Evolutionary conservation across 2,113 vertebrate species (phyloP).

Genomic region (Pachyramphus minor): DNA sequence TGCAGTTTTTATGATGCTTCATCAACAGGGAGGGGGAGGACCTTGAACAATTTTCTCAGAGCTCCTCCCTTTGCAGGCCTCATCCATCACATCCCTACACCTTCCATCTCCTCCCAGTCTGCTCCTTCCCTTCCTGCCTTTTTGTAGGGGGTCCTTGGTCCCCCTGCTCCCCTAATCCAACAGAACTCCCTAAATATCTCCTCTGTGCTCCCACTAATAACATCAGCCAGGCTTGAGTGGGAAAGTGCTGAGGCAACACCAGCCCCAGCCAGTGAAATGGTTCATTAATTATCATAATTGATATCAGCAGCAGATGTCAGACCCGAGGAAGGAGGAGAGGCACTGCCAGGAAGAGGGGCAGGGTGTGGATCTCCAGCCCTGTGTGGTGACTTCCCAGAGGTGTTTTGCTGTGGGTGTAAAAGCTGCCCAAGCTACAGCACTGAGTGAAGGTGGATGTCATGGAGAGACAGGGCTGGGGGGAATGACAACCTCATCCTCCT

Average conservation of each 20-base stretch:
- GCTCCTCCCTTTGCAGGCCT: not conserved
- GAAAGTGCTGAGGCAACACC: not conserved
- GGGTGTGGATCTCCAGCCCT: not conserved
- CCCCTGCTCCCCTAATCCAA: not conserved
- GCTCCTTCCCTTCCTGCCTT: no score
- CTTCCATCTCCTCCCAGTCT: not conserved
- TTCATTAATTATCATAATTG: not conserved
- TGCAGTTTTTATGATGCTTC: not conserved
- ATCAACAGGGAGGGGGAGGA: not conserved
- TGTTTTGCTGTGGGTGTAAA: not conserved
- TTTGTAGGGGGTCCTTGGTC: not conserved
- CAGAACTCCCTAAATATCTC: not conserved
- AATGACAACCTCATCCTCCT: not conserved
- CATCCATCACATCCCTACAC: not conserved
- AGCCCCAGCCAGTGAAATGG: not conserved
- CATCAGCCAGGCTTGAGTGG: not conserved
- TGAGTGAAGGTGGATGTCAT: not conserved
- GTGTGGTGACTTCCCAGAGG: not conserved
- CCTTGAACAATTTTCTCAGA: not conserved
- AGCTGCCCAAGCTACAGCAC: not conserved
- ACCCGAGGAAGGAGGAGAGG: not conserved
- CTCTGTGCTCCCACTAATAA: not conserved
- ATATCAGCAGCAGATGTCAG: not conserved
- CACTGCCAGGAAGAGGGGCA: not conserved
- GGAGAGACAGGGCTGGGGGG: not conserved